Evolutionary conservation across 2,888 invertebrate genomes (phyloP).

Genomic region (Hydrotaea cyrtoneurina): DNA sequence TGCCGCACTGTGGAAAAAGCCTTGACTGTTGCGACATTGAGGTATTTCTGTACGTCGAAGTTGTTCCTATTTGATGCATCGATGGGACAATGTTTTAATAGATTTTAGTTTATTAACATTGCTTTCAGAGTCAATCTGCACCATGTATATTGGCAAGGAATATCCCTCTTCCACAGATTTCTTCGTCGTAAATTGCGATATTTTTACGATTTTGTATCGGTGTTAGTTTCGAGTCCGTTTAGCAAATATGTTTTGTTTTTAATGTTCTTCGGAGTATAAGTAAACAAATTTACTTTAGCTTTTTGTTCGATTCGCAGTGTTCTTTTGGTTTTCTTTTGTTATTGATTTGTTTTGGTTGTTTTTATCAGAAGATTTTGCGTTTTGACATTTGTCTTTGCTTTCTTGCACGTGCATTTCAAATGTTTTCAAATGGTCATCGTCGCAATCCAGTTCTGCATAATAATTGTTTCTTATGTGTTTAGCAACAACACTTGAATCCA

Average conservation of each 20-base stretch:
- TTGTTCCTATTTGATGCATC: slow-evolving; percentile 39
- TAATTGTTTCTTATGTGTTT: slow-evolving; percentile 25
- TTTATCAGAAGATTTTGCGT: too few relatives aligned
- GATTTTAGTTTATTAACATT: slow-evolving; percentile 51
- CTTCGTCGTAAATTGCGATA: neutral
- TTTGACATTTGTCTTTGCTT: neutral
- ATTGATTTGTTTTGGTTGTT: too few relatives aligned
- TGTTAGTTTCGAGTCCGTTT: slow-evolving; percentile 1
- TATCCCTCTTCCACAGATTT: neutral
- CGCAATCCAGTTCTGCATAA: slow-evolving; percentile 27
- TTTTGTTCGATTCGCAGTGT: slow-evolving; percentile 20
- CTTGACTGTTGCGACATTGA: slow-evolving; percentile 23
- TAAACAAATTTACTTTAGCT: too few relatives aligned
- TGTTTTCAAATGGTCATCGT: slow-evolving; percentile 9
- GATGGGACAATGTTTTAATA: slow-evolving; percentile 30
- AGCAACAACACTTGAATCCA: neutral
- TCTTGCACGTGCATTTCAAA: slow-evolving; percentile 19
- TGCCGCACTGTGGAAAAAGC: neutral
- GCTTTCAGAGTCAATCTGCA: slow-evolving; percentile 51
- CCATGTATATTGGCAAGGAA: slow-evolving; percentile 35
- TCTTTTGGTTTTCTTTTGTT: neutral
- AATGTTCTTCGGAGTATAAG: slow-evolving; percentile 18
- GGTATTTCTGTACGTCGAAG: slow-evolving; percentile 35
- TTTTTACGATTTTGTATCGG: neutral
- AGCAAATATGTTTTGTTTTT: slow-evolving; percentile 22